Evolutionary conservation across 2,113 vertebrate species (phyloP).

Genomic region (Butorides virescens): DNA sequence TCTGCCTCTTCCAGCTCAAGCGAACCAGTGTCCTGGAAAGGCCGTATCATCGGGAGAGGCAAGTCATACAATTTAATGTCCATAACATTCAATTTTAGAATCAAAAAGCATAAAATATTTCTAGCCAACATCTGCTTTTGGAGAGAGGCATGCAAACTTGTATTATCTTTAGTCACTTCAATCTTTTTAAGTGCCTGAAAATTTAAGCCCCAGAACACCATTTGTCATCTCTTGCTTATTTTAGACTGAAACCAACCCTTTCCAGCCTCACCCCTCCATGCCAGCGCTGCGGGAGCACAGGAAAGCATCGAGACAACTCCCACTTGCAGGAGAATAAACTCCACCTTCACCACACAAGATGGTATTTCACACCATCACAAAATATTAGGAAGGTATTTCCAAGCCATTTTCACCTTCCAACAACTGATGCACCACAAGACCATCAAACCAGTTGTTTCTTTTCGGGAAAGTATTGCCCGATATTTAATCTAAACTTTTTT

Average conservation of each 20-base stretch:
- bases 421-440: neutral
- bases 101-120: constrained; percentile 4
- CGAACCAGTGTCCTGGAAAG: neutral
- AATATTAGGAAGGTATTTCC: neutral
- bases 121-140: neutral
- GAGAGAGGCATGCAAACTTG: neutral
- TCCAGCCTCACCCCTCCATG: neutral
- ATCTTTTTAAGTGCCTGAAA: neutral
- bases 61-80: neutral
- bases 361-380: neutral
- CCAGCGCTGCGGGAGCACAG: neutral
- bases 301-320: neutral
- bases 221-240: neutral
- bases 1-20: neutral
- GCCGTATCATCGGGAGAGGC: neutral
- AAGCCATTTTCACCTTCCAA: neutral
- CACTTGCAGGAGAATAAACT: neutral
- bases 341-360: neutral
- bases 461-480: neutral
- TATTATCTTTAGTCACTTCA: neutral
- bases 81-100: constrained; percentile 13
- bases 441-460: neutral
- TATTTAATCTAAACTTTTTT: neutral
- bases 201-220: neutral
- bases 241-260: neutral